Evolutionary conservation across 2,888 invertebrate genomes (phyloP), one percentile per base, ranked within the genome.

Genomic region (Cybosia mesomella): DNA sequence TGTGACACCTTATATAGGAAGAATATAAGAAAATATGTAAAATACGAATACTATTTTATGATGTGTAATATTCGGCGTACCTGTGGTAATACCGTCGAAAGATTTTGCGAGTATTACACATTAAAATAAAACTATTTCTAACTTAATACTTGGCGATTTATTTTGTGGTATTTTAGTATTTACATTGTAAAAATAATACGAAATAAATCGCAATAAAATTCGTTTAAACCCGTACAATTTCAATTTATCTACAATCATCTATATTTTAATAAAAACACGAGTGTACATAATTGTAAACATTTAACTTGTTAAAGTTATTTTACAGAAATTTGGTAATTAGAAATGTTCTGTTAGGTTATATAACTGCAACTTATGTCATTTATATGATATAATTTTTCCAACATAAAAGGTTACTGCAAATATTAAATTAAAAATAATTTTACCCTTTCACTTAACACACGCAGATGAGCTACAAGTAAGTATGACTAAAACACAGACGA

Each of bases 401-500:
- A 2, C 2, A 36, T 11, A 36, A 36, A 36, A 10, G 36, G 0
- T 0, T 15, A 28, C n/a, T n/a, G n/a, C 0, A 57, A 18, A 57
- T 32, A 54, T 11, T 15, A 24, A 5, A 22, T 21, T 43, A 2
- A 28, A 28, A 28, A 28, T 5, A 5, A 7, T 10, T 28, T 28
- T 39, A 22, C 18, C 22, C 59, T 54, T 65, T 7, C 65, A 39
- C 57, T 57, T 18, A 70, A 73, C 66, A 68, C 59, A 68, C 59
- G 39, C n/a, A 10, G n/a, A 11, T 39, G 28, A 74, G 82, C 5
- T 2, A 5, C n/a, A n/a, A n/a, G n/a, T n/a, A 80, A 80, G 83
- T 71, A 77, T 76, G 76, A 80, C 78, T 81, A 82, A 81, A 81
- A 83, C 68, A 74, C 74, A 77, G 77, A 73, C 74, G 72, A 80